Evolutionary conservation across 2,888 invertebrate species (phyloP), one percentile per base, ranked within the genome.

Genomic region (Xanthostigma xanthostigma): DNA sequence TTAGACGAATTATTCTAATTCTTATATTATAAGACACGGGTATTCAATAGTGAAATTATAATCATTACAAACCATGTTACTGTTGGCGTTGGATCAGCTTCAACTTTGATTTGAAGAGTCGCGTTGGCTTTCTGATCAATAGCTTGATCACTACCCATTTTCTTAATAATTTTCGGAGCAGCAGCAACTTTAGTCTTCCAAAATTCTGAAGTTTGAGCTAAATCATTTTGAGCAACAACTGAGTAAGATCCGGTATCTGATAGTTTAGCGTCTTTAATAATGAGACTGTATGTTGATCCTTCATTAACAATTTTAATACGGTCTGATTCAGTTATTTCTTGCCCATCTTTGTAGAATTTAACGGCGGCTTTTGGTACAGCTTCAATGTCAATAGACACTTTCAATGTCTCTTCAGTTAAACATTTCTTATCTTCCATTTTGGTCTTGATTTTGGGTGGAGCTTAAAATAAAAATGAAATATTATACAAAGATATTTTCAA

Each of bases 181-280:
- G 87, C 84, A 59, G 84, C 81, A 45, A 94, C 88, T 38, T 84
- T 80, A 60, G 92, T 77, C 59, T 86, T 85, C 79, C 90, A 92
- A 66, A 89, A 88, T 62, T 93, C 89, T 0, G 92, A 89, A 50
- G 90, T 87, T 67, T 93, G 91, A 59, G 87, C 89, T 55, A 92
- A 73, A 57, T 90, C 88, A 60, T 92, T 93, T 49, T 81, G 79
- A 1, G 88, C 91, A 1, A 85, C 80, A 4, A 92, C 78, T 0
- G 91, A 90, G 64, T 90, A 95, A 0, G 88, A 85, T 3, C 93
- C 95, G 11, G 83, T 74, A 61, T 95, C 93, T 2, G 82, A 83
- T 45, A 85, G 72, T 58, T 74, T 77, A 39, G 85, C 75, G 44
- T 81, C 77, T 53, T 81, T 78, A 49, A 90, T 81, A 43, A 78